Base-by-base conservation (phyloP, 1,140 invertebrate species). In the Brachionus angularis region DNA sequence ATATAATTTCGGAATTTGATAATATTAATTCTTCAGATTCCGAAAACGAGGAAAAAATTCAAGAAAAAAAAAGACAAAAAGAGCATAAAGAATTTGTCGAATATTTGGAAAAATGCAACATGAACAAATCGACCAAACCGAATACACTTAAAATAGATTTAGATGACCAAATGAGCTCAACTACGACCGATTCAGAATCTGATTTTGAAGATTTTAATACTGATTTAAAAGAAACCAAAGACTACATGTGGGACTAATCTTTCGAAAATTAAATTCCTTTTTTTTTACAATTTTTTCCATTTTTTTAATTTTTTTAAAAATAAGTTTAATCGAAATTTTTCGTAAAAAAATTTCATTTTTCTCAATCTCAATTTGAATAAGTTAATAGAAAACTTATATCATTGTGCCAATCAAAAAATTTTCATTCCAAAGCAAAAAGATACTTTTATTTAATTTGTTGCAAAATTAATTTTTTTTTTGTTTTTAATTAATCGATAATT, bases 191-290 rank as follows among this genome's bases (percentile, higher is more conserved):
- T 10, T 67, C 62, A 2, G 62, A 67, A 33, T 67, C 62, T 5
- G 62, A 67, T 23, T 49, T 67, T 5, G 62, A 67, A 3, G 62
- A 67, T 5, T 23, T 21, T 31, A 12, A 67, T 12, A 67, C 42
- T 23, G 62, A 67, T 29, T 21, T 67, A 16, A 67, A 67, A 34
- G 62, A 67, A 44, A n/a, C 25, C 8, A 67, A 67, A 46, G 62
- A 67, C n/a, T 47, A 47, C 31, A 33, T n/a, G 33, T 67, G 58
- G 58, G 58, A 64, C n/a, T 64, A 64, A 29, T 29, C 33, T 55
- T 31, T 55, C 16, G 21, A 14, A 33, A 8, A 16, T n/a, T n/a
- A n/a, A n/a, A 23, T 55, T 14, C n/a, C n/a, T 14, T 33, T 31
- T 55, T 33, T 31, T 18, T 31, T 23, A 39, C 39, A n/a, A 25